phyloP scores from a whole-genome alignment of 64 coral and sea anemone species.

The Platygyra sinensis region DNA sequence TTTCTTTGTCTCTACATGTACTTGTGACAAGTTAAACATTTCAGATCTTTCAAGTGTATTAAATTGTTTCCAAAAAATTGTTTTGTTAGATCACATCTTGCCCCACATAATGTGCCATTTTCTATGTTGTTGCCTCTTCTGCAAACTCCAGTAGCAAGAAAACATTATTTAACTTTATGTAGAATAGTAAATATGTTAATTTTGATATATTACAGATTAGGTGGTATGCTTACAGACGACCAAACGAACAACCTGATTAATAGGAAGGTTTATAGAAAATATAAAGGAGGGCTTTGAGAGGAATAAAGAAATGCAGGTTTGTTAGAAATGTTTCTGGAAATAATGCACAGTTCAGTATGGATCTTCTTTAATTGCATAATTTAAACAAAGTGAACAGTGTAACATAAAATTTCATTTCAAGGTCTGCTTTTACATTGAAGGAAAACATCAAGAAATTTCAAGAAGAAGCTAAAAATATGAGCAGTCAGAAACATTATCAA shows the following conservation, averaged over 20 bases:
- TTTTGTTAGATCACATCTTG: too few species aligned
- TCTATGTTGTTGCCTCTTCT: too few species aligned
- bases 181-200: neutral
- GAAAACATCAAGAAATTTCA: constrained; percentile 99
- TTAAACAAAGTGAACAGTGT: neutral
- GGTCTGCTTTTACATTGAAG: constrained; percentile 26
- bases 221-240: constrained; percentile 82
- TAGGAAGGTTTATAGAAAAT: constrained; percentile 97
- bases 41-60: too few species aligned
- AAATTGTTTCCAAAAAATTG: too few species aligned
- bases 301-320: constrained; percentile 99
- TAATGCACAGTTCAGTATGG: neutral
- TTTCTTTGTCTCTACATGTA: too few species aligned
- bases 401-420: neutral
- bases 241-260: constrained; percentile 88
- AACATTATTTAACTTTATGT: neutral
- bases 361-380: neutral
- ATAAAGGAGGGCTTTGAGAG: constrained; percentile 86
- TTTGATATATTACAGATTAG: constrained; percentile 48
- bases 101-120: too few species aligned
- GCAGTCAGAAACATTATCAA: constrained; percentile 77
- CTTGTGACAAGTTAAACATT: too few species aligned
- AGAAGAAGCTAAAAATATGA: constrained; percentile 92
- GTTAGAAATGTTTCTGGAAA: neutral
- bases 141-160: neutral